phyloP scores from a whole-genome alignment of 2,888 invertebrate species.

The Trissolcus brochymenae region DNA sequence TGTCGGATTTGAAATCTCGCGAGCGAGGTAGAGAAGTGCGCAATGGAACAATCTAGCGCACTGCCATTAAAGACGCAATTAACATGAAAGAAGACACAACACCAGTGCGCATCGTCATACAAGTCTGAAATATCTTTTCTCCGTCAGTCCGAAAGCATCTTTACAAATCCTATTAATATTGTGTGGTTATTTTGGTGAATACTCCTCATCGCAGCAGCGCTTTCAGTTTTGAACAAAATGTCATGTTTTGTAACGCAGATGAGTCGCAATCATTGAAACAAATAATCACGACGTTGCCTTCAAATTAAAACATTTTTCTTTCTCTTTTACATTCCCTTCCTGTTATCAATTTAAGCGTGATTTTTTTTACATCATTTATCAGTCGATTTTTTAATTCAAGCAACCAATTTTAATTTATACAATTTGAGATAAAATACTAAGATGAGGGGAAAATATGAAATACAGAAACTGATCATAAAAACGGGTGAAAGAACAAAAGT shows the following conservation, averaged over 20 bases:
- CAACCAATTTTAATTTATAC: too few species aligned
- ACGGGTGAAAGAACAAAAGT: neutral
- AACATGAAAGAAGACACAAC: conserved; percentile 57
- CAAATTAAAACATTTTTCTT: conserved; percentile 4
- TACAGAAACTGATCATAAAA: too few species aligned
- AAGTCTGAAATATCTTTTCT: conserved; percentile 65
- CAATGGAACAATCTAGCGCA: conserved; percentile 44
- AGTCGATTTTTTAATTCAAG: too few species aligned
- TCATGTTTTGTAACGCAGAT: conserved; percentile 26
- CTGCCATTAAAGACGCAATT: conserved; percentile 58
- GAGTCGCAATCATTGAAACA: conserved; percentile 37
- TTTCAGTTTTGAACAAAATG: conserved; percentile 47
- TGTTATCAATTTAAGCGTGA: too few species aligned
- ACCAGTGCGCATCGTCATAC: conserved; percentile 56
- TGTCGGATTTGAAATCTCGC: too few species aligned
- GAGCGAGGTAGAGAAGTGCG: neutral
- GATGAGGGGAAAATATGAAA: neutral
- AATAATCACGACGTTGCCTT: conserved; percentile 27
- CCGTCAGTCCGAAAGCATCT: conserved; percentile 56
- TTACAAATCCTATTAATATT: conserved; percentile 69
- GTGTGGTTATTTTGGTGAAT: conserved; percentile 69
- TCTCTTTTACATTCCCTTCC: too few species aligned
- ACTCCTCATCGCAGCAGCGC: conserved; percentile 65
- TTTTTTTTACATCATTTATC: too few species aligned
- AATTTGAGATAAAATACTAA: too few species aligned